phyloP scores from a whole-genome alignment of 2,888 invertebrate genomes.

The Papilio protenor region DNA sequence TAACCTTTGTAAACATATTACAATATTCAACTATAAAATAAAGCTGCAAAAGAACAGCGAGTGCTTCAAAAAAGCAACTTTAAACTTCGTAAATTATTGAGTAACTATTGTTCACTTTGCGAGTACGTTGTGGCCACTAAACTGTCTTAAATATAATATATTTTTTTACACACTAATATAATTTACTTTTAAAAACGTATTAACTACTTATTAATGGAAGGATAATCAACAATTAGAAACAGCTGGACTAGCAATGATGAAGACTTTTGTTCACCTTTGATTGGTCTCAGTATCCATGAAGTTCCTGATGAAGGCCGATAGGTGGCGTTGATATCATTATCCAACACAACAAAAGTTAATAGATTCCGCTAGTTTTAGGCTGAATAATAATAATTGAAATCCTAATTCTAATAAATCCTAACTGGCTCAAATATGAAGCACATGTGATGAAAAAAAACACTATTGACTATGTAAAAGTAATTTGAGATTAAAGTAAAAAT shows the following conservation, averaged over 20 bases:
- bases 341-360: too few species aligned
- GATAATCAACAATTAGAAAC: too few species aligned
- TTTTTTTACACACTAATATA: neutral
- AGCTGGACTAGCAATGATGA: too few species aligned
- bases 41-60: conserved; percentile 2
- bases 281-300: neutral
- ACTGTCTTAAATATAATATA: neutral
- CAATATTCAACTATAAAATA: conserved; percentile 5
- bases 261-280: neutral
- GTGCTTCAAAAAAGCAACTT: conserved; percentile 21
- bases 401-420: too few species aligned
- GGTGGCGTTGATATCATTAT: neutral
- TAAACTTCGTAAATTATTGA: conserved; percentile 33
- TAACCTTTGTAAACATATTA: neutral
- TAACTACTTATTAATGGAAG: too few species aligned
- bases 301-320: neutral
- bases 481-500: too few species aligned
- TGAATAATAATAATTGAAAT: too few species aligned
- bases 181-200: too few species aligned
- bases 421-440: too few species aligned
- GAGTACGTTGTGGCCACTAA: conserved; percentile 27
- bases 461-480: too few species aligned
- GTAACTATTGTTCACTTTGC: conserved; percentile 36
- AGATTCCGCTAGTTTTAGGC: too few species aligned
- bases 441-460: too few species aligned